These are phyloP conservation scores for Phalacrocorax aristotelis DNA, from an alignment of 2,113 vertebrate species.

Conservation along the genomic window DNA sequence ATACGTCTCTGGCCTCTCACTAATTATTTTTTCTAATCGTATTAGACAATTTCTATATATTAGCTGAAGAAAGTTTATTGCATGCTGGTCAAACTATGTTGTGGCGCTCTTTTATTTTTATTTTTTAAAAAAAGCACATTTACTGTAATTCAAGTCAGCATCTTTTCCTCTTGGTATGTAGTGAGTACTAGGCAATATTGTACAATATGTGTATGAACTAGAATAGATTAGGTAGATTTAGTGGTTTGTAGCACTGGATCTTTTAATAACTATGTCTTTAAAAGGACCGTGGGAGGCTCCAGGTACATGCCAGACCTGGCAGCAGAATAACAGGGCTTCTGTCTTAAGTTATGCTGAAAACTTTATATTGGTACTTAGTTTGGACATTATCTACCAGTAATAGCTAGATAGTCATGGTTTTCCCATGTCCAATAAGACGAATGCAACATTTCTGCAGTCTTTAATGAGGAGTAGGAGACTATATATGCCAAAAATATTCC, in stretches of 20 bases:
- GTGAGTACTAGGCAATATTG: slow-evolving; percentile 69
- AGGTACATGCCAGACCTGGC: slow-evolving; percentile 36
- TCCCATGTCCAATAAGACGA: background rate
- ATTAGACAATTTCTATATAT: slow-evolving; percentile 62
- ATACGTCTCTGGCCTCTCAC: slow-evolving; percentile 52
- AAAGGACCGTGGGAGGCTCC: slow-evolving; percentile 38
- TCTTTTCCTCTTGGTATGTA: slow-evolving; percentile 71
- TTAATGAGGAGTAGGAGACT: background rate
- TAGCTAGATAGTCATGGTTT: slow-evolving; percentile 9
- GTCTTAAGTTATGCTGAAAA: background rate
- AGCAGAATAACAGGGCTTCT: slow-evolving; percentile 21
- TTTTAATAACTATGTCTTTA: slow-evolving; percentile 65
- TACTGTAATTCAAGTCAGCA: slow-evolving; percentile 60
- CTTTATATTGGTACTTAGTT: background rate
- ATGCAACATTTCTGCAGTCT: slow-evolving; percentile 2
- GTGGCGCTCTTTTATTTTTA: slow-evolving; percentile 46
- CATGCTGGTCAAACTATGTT: slow-evolving; percentile 70
- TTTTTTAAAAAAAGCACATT: slow-evolving; percentile 70
- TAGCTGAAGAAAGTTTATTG: slow-evolving; percentile 65
- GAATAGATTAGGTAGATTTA: slow-evolving; percentile 75
- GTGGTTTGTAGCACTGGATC: slow-evolving; percentile 70
- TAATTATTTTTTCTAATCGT: slow-evolving; percentile 60
- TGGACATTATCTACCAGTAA: background rate
- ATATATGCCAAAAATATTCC: background rate
- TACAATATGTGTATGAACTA: slow-evolving; percentile 70